Evolutionary conservation across 2,797 vertebrate genomes (phyloP).

Genomic region (Esox masquinongy): DNA sequence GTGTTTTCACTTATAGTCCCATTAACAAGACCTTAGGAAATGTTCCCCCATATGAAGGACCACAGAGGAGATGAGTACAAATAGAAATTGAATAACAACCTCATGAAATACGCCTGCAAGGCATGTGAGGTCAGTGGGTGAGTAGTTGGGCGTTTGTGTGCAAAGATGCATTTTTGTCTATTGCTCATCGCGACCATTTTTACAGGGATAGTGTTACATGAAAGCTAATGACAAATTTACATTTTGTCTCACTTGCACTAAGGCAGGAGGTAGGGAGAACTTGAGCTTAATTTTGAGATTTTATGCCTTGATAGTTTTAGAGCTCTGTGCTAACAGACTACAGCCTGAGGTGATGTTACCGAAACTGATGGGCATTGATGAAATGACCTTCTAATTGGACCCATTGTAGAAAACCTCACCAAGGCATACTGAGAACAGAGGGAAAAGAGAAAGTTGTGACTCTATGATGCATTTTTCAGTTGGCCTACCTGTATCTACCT

Average conservation of each 20-base stretch:
- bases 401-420: slow-evolving; percentile 38
- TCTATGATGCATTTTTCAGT: slow-evolving; percentile 31
- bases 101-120: not conserved
- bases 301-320: slow-evolving; percentile 63
- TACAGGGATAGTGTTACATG: slow-evolving; percentile 37
- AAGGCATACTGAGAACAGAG: slow-evolving; percentile 25
- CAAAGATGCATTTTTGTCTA: slow-evolving; percentile 6
- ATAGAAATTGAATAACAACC: not conserved
- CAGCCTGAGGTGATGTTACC: slow-evolving; percentile 60
- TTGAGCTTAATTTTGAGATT: slow-evolving; percentile 61
- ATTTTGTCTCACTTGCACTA: slow-evolving; percentile 19
- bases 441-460: not conserved
- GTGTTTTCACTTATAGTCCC: slow-evolving; percentile 70
- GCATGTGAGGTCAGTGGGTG: slow-evolving; percentile 11
- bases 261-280: slow-evolving; percentile 19
- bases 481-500: slow-evolving; percentile 21
- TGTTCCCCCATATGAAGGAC: slow-evolving; percentile 36
- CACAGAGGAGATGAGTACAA: not conserved
- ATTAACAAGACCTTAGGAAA: slow-evolving; percentile 69
- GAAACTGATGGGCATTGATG: slow-evolving; percentile 68
- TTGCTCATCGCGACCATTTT: not conserved
- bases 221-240: slow-evolving; percentile 20
- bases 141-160: not conserved
- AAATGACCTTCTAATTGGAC: slow-evolving; percentile 62
- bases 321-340: slow-evolving; percentile 46